Base-by-base conservation (phyloP, 2,888 invertebrate species). In the Julus scandinavius region DNA sequence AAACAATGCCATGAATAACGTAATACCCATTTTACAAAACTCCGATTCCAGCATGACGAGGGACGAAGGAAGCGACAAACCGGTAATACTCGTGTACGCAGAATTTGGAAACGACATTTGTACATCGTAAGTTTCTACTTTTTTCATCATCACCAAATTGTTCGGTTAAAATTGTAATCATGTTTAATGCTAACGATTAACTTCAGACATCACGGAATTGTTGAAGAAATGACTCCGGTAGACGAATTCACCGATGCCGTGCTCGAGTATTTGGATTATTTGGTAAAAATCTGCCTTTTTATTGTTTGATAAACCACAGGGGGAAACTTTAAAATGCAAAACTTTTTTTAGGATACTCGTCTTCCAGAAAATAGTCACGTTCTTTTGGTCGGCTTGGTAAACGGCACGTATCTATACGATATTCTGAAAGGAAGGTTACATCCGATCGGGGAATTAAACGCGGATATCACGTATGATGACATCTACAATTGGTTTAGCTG, bases 41-140 rank as follows among this genome's bases (percentile, higher is more conserved):
- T 91, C 91, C 89, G 90, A 91, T 86, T 89, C 88, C 50, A 93
- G 92, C 88, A 90, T 93, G 15, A 91, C 91, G n/a, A 91, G 93
- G 88, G 91, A 92, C 89, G 90, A 90, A 49, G 90, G 91, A 1
- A 90, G 90, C 6, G 93, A 93, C 90, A 91, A 92, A 88, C 93
- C 93, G 17, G 91, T 92, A 17, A 89, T 93, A 17, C 91, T 93
- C 0, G 90, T 93, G 54, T 93, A 92, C 90, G 93, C 92, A 5
- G 91, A 93, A 90, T 92, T 93, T 90, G 93, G 93, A 86, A 94
- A 93, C 90, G 93, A 94, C 91, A 93, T 94, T n/a, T 94, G 93
- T 90, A 93, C 93, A 88, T 83, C 88, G 88, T 88, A 88, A 88
- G 88, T 72, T 38, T 7, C 41, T 45, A n/a, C 41, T 45, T 45